Conservation (phyloP, 2,797 vertebrate species). For the Furcifer pardalis region DNA sequence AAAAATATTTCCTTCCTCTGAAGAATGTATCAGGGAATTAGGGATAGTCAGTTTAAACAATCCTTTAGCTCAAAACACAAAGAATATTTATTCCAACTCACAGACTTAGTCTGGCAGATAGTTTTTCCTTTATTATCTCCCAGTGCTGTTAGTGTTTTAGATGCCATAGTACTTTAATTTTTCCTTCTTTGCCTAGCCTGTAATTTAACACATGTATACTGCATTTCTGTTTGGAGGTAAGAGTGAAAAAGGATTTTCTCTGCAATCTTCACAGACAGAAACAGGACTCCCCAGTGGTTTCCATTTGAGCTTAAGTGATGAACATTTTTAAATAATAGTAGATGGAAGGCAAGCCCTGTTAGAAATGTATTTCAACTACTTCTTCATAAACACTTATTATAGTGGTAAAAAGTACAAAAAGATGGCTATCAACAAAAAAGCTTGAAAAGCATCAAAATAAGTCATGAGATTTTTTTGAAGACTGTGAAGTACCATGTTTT, state of each 20-base stretch:
- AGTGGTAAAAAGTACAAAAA: not conserved
- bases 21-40: not conserved
- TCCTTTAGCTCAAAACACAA: not conserved
- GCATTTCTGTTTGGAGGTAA: slow-evolving; percentile 6
- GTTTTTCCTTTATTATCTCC: not conserved
- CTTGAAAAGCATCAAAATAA: not conserved
- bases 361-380: slow-evolving; percentile 20
- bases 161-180: slow-evolving; percentile 22
- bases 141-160: slow-evolving; percentile 4
- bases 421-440: slow-evolving; percentile 6
- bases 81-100: slow-evolving; percentile 3
- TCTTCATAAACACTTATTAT: slow-evolving; percentile 12
- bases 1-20: not conserved
- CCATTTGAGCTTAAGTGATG: slow-evolving; percentile 40
- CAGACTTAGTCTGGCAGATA: not conserved
- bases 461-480: not conserved
- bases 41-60: not conserved
- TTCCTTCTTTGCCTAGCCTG: slow-evolving; percentile 14
- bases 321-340: slow-evolving; percentile 38
- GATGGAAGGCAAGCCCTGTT: not conserved
- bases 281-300: slow-evolving; percentile 32
- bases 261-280: slow-evolving; percentile 40
- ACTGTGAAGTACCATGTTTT: not conserved
- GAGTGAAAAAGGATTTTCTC: slow-evolving; percentile 39
- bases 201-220: slow-evolving; percentile 30